These are phyloP conservation scores for Parascotia fuliginaria DNA, from an alignment of 2,888 invertebrate genomes.

Conservation along the genomic window DNA sequence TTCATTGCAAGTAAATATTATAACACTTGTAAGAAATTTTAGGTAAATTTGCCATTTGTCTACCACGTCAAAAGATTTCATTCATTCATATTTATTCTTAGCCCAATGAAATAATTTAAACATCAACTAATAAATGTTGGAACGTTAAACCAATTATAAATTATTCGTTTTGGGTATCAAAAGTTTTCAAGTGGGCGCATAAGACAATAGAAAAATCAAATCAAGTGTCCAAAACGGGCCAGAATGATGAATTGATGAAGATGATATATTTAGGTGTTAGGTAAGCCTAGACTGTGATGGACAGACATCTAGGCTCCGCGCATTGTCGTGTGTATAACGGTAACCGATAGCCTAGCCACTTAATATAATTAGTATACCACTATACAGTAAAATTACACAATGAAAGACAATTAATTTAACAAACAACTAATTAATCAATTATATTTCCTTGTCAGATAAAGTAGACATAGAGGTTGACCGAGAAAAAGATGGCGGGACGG, in stretches of 20 bases:
- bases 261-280: slow-evolving; percentile 33
- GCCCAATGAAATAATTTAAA: slow-evolving; percentile 7
- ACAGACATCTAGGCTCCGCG: slow-evolving; percentile 50
- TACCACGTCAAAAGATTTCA: not conserved
- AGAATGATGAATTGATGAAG: slow-evolving; percentile 11
- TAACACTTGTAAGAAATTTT: too few species aligned
- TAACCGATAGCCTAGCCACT: slow-evolving; percentile 6
- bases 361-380: not conserved
- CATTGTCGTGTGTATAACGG: slow-evolving; percentile 17
- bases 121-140: slow-evolving; percentile 24
- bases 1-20: too few species aligned
- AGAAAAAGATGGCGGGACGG: too few species aligned
- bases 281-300: slow-evolving; percentile 20
- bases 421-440: too few species aligned
- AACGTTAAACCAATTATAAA: slow-evolving; percentile 41
- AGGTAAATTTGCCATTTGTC: too few species aligned
- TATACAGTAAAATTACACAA: too few species aligned
- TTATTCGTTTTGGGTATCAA: slow-evolving; percentile 37
- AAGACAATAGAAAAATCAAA: slow-evolving; percentile 41
- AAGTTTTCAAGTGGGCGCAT: slow-evolving; percentile 37
- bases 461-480: too few species aligned
- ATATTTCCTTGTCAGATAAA: too few species aligned
- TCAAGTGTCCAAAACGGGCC: slow-evolving; percentile 21
- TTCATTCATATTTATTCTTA: slow-evolving; percentile 16
- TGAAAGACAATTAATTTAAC: too few species aligned